phyloP scores from a whole-genome alignment of 2,888 invertebrate genomes.

The Trisateles emortualis region DNA sequence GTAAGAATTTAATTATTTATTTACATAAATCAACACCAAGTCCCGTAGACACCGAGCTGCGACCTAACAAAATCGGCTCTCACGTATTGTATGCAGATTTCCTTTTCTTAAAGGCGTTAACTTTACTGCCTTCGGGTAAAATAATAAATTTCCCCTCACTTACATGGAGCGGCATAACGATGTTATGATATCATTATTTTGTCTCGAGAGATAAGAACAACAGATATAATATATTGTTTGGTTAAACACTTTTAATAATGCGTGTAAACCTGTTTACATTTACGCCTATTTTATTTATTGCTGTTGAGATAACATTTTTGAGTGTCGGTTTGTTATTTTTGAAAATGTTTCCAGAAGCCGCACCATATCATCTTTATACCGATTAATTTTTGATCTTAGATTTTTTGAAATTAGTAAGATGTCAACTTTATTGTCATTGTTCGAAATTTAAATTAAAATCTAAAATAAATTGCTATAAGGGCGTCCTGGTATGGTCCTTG shows the following conservation, averaged over 20 bases:
- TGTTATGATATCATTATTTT: conserved; percentile 72
- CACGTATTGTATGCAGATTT: conserved; percentile 81
- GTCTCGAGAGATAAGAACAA: conserved; percentile 57
- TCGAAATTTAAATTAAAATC: no score
- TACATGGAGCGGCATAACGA: conserved; percentile 64
- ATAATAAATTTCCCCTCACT: conserved; percentile 68
- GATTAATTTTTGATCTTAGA: no score
- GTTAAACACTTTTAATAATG: conserved; percentile 34
- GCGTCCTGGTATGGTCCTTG: no score
- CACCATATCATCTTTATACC: no score
- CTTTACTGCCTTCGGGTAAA: conserved; percentile 59
- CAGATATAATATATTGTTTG: conserved; percentile 42
- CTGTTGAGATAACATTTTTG: neutral
- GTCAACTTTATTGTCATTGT: no score
- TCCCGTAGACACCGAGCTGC: conserved; percentile 36
- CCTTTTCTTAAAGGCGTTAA: conserved; percentile 65
- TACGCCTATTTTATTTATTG: neutral
- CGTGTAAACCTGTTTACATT: conserved; percentile 22
- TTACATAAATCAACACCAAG: conserved; percentile 56
- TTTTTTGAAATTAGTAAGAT: no score
- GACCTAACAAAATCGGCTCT: conserved; percentile 38
- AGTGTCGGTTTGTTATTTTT: no score
- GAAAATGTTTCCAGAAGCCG: no score
- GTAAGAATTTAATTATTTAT: conserved; percentile 55
- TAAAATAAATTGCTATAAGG: no score